Base-by-base conservation (phyloP, 2,797 vertebrate genomes). In the Manis pentadactyla region DNA sequence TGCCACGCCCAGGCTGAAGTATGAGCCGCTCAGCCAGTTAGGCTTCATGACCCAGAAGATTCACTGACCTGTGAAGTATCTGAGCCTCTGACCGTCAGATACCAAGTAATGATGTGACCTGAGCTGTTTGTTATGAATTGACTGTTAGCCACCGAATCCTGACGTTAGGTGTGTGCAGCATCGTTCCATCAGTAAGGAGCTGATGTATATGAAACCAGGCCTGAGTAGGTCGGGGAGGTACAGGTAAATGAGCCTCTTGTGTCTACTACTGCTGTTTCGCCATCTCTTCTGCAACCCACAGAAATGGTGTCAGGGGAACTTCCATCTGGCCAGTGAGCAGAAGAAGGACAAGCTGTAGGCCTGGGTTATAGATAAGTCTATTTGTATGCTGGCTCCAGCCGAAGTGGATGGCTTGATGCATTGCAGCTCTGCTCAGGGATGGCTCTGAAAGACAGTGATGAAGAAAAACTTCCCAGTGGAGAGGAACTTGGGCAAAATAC, bases 401-500 rank as follows among this genome's bases (percentile, higher is more conserved):
- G 74, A 66, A 78, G 31, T 39, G 69, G 49, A 66, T 59, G n/a
- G 11, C 78, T 71, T 71, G 53, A 59, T 37, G 17, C 51, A 39
- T 81, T 61, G 53, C 4, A 53, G 29, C 23, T 21, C 19, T 29
- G 7, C 31, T 63, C 27, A 37, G 25, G 51, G 25, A 55, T n/a
- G 53, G 49, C 2, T 53, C 81, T 57, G 37, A 77, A 90, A 82
- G 42, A 51, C 14, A 15, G 7, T 15, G 39, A 89, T 51, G 37
- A 87, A 31, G 49, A 90, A 81, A 59, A 93, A 59, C n/a, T 59
- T 83, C 51, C n/a, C 77, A 46, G 71, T 71, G 71, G 7, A 17
- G 13, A 90, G 93, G 82, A 85, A 69, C 59, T 59, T 55, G 66
- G 34, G 39, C 55, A 71, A 93, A 94, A 85, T 21, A 39, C 66